A percentile compares a stretch with the other conserved stretches of the same genome.
phyloP scores from a whole-genome alignment of 2,888 invertebrate species.

The Microchrysa polita region DNA sequence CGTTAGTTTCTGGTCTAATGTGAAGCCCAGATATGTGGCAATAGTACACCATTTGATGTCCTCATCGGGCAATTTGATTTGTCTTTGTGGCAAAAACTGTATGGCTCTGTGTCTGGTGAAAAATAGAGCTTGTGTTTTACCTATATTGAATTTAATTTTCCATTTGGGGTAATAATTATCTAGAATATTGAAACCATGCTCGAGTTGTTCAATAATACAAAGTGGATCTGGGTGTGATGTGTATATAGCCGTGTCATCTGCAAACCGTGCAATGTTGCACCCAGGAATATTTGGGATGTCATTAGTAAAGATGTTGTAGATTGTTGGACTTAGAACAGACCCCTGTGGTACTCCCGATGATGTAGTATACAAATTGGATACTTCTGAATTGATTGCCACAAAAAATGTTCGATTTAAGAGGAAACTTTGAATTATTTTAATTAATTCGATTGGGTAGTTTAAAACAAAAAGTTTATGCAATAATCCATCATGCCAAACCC shows the following conservation, averaged over 20 bases:
- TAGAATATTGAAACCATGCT: not conserved
- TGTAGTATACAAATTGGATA: not conserved
- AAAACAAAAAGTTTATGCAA: slow-evolving; percentile 51
- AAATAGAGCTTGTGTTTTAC: not conserved
- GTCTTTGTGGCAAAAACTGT: too few species aligned
- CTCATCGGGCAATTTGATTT: too few species aligned
- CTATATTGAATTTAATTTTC: not conserved
- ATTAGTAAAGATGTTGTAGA: not conserved
- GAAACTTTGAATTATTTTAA: slow-evolving; percentile 50
- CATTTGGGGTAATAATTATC: not conserved
- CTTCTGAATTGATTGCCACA: not conserved
- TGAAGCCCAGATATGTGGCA: slow-evolving; percentile 1
- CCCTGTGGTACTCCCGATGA: not conserved
- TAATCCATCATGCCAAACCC: slow-evolving; percentile 57
- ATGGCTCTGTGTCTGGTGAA: not conserved
- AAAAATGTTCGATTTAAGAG: not conserved
- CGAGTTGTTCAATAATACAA: not conserved
- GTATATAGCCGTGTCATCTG: too few species aligned
- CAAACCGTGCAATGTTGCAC: not conserved
- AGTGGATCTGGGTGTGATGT: not conserved
- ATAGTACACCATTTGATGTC: not conserved
- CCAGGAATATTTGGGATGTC: not conserved
- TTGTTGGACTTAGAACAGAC: not conserved
- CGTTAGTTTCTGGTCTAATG: too few species aligned
- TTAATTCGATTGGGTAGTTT: slow-evolving; percentile 50